Base-by-base conservation (phyloP, 2,888 invertebrate species). In the Tillus elongatus region DNA sequence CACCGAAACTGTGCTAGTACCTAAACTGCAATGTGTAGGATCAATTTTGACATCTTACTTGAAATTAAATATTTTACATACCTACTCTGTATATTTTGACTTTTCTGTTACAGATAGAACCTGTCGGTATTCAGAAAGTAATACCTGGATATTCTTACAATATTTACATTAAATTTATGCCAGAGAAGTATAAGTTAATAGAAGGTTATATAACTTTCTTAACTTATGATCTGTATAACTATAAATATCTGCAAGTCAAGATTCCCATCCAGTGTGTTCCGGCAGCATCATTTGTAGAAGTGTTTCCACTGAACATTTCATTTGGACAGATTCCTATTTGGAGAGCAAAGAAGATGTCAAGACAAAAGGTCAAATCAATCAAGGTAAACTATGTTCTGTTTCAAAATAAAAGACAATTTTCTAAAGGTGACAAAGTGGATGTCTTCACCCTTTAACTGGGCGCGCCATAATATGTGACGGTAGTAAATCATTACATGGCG, bases 61-160 rank as follows among this genome's bases (percentile, higher is more conserved):
- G n/a, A n/a, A n/a, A n/a, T n/a, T n/a, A n/a, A n/a, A n/a, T n/a
- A n/a, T n/a, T n/a, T n/a, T n/a, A n/a, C n/a, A n/a, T n/a, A n/a
- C n/a, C n/a, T n/a, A n/a, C n/a, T n/a, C n/a, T n/a, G n/a, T n/a
- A n/a, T 6, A 19, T 19, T 19, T 8, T 19, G 6, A 19, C 24
- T 19, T 19, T 19, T 19, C n/a, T n/a, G n/a, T n/a, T 19, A 6
- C 6, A 19, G 24, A n/a, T 19, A 8, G 24, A 19, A 19, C 24
- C 24, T 19, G n/a, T 19, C 24, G 24, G 24, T 19, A n/a, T 19
- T 19, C 24, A 19, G n/a, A 19, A 19, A 19, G 24, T 19, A n/a
- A 8, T 8, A 6, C 24, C 24, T 8, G 24, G 24, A 19, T 19
- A 6, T 8, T 19, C 6, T 19, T 19, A 8, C 24, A 19, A 19